Evolutionary conservation across 2,113 vertebrate genomes (phyloP), one percentile per base, ranked within the genome.

Genomic region (Varanus komodoensis): DNA sequence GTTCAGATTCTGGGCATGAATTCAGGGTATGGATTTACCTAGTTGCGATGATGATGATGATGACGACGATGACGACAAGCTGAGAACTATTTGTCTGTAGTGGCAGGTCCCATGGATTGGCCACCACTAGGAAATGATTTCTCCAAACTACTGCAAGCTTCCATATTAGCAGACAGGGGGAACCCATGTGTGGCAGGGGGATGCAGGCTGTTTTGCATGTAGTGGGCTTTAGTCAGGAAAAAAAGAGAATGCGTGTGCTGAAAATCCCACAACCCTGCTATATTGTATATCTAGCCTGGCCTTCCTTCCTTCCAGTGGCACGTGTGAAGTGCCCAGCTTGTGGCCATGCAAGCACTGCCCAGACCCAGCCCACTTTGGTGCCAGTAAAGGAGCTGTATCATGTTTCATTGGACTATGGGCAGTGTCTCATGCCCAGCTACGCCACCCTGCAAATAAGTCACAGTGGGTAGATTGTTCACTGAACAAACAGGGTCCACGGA

Each of bases 211-310:
- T n/a, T n/a, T 74, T 74, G 48, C 52, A 3, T 79, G 77, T 29
- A 79, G 44, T 78, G 38, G 77, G 8, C 8, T n/a, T 79, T 79
- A 79, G 19, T 27, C 17, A n/a, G 52, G 7, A 2, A 83, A 21
- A 21, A 34, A 67, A 34, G 68, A 89, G 86, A 73, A 80, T 81
- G 4, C 0, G 6, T 88, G 91, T 93, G 91, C 34, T 64, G 68
- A 0, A 3, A 91, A 85, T 90, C 86, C 25, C 4, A 6, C 32
- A 44, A 34, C 48, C 21, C 15, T 85, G 21, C 15, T 91, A 57
- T 67, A 4, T 67, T 6, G 64, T 67, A 67, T 5, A 7, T 67
- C 25, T 25, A 64, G 14, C 19, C 61, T 17, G 11, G 12, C 61
- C 17, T 64, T 64, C 61, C 17, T 64, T 23, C 64, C 57, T 61